Base-by-base conservation (phyloP, 2,113 vertebrate species). In the Mobula birostris region DNA sequence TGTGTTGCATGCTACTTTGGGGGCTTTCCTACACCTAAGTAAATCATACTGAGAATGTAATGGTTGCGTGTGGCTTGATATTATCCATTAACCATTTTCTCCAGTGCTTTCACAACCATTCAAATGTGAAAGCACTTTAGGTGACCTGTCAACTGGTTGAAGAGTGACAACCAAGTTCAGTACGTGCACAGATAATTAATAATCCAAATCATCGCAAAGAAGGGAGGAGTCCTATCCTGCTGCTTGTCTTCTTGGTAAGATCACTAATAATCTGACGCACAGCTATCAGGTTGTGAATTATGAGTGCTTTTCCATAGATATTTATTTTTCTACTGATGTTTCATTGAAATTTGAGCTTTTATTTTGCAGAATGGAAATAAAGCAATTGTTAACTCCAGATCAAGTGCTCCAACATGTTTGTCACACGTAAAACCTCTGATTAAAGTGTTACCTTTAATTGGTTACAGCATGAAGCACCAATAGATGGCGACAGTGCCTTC, bases 1-100 rank as follows among this genome's bases (percentile, higher is more conserved):
- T 74, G 68, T 93, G 32, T n/a, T 56, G 91, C 29, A 48, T 76
- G 15, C 11, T 93, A 29, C 70, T 21, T 14, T 24, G 70, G 91
- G 91, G 91, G 91, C 91, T 93, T 93, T 93, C 91, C 91, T 93
- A 14, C 68, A 76, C 21, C 36, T 27, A 74, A 1, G 9, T 74
- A 36, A 40, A 93, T 93, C 91, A 93, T 70, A 93, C 40, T 48
- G 91, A 93, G 70, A 93, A 93, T 24, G 5, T 8, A 17, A 21
- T 74, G 91, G 91, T 93, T 93, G 24, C 32, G 48, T 40, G 24
- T 27, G 36, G 15, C 11, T 66, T 66, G 85, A 90, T 90, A 90
- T 32, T 68, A 90, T 90, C 85, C 85, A 66, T 66, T n/a, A 66
- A 74, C 24, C 27, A 61, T 40, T 72, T 92, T 66, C 32, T 72